Conservation (phyloP, 2,797 vertebrate genomes). For the Rousettus madagascariensis region DNA sequence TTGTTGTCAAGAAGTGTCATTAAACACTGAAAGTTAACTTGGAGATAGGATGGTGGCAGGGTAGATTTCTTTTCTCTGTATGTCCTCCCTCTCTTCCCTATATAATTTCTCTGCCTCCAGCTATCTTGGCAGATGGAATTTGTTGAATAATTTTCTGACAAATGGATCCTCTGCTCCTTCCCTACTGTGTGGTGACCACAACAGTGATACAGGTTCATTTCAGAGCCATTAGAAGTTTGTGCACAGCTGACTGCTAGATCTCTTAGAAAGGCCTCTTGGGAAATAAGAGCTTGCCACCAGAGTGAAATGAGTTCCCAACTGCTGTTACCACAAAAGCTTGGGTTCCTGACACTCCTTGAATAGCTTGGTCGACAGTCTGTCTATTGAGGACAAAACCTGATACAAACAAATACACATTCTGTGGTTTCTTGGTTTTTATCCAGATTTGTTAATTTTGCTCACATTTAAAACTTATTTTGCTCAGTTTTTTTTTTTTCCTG, state of each 20-base stretch:
- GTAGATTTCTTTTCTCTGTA: neutral
- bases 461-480: constrained; percentile 45
- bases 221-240: neutral
- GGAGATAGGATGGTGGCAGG: neutral
- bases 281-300: constrained; percentile 27
- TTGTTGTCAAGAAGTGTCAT: neutral
- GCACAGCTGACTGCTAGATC: neutral
- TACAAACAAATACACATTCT: neutral
- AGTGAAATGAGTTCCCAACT: neutral
- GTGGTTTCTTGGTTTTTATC: neutral
- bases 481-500: neutral
- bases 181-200: neutral
- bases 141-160: constrained; percentile 25
- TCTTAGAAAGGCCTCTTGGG: constrained; percentile 1
- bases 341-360: neutral
- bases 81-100: neutral
- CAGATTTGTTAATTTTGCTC: neutral
- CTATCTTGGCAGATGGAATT: neutral
- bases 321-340: neutral
- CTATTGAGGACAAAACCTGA: neutral
- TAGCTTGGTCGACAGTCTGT: neutral
- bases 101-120: neutral
- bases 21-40: neutral
- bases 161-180: neutral
- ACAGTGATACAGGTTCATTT: neutral